A percentile compares a stretch with the other conserved stretches of the same genome.
Conservation (phyloP, 2,888 invertebrate genomes). For the Lasioglossum marginatum region DNA sequence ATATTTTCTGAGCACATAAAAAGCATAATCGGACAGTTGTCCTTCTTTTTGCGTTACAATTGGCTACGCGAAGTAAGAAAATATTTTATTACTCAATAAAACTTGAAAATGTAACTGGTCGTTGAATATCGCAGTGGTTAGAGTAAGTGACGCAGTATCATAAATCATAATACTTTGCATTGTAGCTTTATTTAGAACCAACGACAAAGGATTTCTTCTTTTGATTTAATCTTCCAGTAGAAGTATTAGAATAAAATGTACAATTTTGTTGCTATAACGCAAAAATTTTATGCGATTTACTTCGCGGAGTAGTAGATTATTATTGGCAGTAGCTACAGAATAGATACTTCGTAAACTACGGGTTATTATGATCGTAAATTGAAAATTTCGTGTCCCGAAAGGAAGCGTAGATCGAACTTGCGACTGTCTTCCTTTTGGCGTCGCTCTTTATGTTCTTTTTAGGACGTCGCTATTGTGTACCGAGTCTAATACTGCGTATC, state of each 20-base stretch:
- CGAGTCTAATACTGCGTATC: constrained; percentile 38
- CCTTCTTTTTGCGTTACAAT: not conserved
- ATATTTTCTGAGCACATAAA: not conserved
- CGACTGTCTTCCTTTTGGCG: not conserved
- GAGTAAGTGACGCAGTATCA: not conserved
- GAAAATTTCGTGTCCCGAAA: not conserved
- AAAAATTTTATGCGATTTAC: not conserved
- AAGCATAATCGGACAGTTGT: not conserved
- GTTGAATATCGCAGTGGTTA: not conserved
- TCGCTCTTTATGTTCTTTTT: constrained; percentile 31
- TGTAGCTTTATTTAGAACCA: not conserved
- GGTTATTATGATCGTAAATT: not conserved
- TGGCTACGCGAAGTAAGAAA: not conserved
- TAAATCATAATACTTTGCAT: not conserved
- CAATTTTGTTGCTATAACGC: not conserved
- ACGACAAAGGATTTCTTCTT: not conserved
- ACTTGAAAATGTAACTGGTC: not conserved
- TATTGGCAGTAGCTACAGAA: not conserved
- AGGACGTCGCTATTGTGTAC: constrained; percentile 19
- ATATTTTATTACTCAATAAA: not conserved
- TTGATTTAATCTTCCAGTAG: no score
- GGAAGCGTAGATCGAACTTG: not conserved
- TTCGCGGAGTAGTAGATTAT: not conserved
- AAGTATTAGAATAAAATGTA: not conserved
- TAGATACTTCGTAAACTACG: not conserved